Evolutionary conservation across 2,797 vertebrate genomes (phyloP), one percentile per base, ranked within the genome.

Genomic region (Anas capensis): DNA sequence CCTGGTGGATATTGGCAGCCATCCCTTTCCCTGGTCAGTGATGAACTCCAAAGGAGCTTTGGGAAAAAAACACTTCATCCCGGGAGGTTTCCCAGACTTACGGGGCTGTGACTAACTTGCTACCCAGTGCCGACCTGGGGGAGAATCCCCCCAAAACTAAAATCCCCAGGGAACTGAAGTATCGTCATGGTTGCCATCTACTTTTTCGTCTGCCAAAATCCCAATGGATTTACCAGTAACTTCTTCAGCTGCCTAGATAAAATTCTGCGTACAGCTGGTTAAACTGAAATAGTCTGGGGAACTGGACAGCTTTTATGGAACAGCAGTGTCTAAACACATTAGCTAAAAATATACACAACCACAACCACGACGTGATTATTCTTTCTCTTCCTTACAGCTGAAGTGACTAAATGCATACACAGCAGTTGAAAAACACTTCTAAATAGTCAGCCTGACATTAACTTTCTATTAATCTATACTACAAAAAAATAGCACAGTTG

Each of bases 341-440:
- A 94, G 71, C 62, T 85, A 79, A 94, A 91, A 90, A 88, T 64
- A 86, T 10, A 88, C 42, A 76, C 60, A 60, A 60, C 57, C 77
- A 82, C 51, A 93, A 88, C 86, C 34, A 72, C 46, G 64, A 79
- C 26, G 51, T 46, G 81, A 84, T 76, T 79, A 68, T 81, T 92
- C 56, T 33, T 80, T 81, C 82, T 80, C 61, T 57, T 90, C 62
- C 51, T 87, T 58, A 86, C 73, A 82, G 73, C 40, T 86, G 48
- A 93, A 94, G 75, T 79, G 48, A 88, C 60, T 64, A 54, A 91
- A 78, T 29, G 21, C 26, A 76, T 15, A 78, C 0, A 4, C 4
- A 54, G 86, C 33, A 61, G 9, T 1, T 75, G 69, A 90, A 91
- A 93, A 86, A 14, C 71, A 84, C 33, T 92, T 76, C 48, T 77